These are phyloP conservation scores for Synergus laeviventris DNA, from an alignment of 2,888 invertebrate species.

Conservation along the genomic window DNA sequence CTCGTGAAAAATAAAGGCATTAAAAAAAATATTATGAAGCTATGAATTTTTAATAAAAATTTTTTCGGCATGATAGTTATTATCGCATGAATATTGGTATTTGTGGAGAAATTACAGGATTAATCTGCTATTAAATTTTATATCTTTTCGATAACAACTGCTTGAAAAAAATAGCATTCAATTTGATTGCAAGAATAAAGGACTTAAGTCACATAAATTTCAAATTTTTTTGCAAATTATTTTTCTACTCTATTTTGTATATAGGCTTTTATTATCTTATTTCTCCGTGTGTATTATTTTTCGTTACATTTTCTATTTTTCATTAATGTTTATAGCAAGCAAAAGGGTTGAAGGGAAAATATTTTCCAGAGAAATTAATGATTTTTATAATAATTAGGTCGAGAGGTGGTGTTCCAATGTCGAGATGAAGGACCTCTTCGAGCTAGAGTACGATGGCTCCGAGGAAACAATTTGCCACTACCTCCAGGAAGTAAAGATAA, in stretches of 20 bases:
- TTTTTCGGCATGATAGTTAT: conserved; percentile 21
- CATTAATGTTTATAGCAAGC: neutral
- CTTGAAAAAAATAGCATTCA: conserved; percentile 4
- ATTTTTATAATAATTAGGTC: conserved; percentile 79
- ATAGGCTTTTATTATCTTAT: conserved; percentile 10
- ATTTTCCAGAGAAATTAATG: conserved; percentile 12
- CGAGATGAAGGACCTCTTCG: conserved; percentile 91
- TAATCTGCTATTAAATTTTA: neutral
- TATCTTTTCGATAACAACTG: neutral
- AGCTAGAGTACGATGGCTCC: conserved; percentile 86
- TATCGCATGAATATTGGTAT: conserved; percentile 22
- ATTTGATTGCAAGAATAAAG: conserved; percentile 1
- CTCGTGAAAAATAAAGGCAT: conserved; percentile 9
- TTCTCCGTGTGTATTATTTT: neutral
- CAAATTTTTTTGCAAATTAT: neutral
- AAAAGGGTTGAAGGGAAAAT: neutral
- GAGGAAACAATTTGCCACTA: conserved; percentile 84
- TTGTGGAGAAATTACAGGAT: conserved; percentile 2
- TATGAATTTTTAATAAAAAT: neutral
- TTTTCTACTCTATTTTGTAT: neutral
- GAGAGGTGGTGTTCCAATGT: conserved; percentile 95
- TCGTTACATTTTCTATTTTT: neutral
- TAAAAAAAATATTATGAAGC: conserved; percentile 14
- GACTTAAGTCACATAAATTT: neutral
- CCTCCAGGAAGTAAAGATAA: conserved; percentile 86